Evolutionary conservation across 2,113 vertebrate genomes (phyloP).

Genomic region (Bubo blakistoni): DNA sequence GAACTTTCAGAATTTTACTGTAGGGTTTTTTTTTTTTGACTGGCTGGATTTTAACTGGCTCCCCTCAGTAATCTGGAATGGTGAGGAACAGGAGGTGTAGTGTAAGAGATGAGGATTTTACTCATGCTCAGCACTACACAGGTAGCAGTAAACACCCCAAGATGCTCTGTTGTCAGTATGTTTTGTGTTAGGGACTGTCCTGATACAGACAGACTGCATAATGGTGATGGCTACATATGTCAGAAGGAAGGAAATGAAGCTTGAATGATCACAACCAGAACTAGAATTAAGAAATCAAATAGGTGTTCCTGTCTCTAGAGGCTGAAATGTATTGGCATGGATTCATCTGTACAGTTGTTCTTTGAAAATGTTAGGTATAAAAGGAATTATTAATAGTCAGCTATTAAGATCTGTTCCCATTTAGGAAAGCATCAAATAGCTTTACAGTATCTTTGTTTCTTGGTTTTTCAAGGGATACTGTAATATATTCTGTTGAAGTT

Average conservation of each 20-base stretch:
- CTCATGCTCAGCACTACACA: neutral
- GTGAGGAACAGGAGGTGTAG: neutral
- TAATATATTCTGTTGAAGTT: neutral
- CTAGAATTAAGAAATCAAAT: neutral
- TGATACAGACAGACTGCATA: neutral
- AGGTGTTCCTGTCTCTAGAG: neutral
- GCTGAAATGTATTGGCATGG: neutral
- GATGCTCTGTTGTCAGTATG: neutral
- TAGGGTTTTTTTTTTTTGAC: neutral
- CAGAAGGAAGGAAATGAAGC: neutral
- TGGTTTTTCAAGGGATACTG: neutral
- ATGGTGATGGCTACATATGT: neutral
- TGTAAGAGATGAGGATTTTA: neutral
- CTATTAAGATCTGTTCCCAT: neutral
- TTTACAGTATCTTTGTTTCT: neutral
- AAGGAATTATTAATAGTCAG: neutral
- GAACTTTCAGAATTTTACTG: neutral
- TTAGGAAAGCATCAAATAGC: neutral
- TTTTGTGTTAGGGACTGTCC: neutral
- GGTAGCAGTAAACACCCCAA: neutral
- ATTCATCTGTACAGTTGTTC: neutral
- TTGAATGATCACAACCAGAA: neutral
- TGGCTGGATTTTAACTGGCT: neutral
- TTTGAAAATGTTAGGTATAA: neutral
- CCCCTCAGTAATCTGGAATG: neutral